These are phyloP conservation scores for Trematocara marginatum DNA, from an alignment of 2,113 vertebrate genomes.

Conservation along the genomic window DNA sequence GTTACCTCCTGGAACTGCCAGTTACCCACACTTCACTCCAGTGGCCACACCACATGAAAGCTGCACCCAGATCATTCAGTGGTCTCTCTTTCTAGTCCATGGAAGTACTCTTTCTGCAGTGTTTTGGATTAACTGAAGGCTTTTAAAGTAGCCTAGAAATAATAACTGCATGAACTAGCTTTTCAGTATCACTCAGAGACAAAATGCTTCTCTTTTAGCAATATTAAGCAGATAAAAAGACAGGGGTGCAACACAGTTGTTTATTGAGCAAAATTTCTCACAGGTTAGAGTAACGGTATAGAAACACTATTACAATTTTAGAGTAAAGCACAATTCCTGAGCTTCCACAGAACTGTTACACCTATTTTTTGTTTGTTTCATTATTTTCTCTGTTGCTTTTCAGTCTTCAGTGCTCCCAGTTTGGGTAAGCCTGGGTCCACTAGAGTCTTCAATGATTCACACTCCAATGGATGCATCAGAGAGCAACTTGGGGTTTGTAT, in stretches of 20 bases:
- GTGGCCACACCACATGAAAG: neutral
- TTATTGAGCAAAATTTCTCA: neutral
- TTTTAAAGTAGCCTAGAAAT: neutral
- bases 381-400: neutral
- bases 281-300: neutral
- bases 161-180: neutral
- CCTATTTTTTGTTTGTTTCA: accelerated
- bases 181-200: neutral
- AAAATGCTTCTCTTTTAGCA: neutral
- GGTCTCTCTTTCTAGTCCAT: neutral
- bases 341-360: neutral
- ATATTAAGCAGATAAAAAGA: neutral
- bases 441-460: neutral
- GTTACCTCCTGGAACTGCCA: neutral
- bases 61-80: neutral
- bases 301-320: neutral
- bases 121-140: neutral
- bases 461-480: neutral
- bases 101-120: neutral
- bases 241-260: accelerated
- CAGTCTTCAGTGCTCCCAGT: neutral
- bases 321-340: neutral
- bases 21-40: neutral
- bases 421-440: neutral
- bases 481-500: neutral